Percentiles rank a stretch among this genome's conserved stretches.
These are phyloP conservation scores for Anagyrus pseudococci DNA, from an alignment of 2,888 invertebrate genomes.

Conservation along the genomic window DNA sequence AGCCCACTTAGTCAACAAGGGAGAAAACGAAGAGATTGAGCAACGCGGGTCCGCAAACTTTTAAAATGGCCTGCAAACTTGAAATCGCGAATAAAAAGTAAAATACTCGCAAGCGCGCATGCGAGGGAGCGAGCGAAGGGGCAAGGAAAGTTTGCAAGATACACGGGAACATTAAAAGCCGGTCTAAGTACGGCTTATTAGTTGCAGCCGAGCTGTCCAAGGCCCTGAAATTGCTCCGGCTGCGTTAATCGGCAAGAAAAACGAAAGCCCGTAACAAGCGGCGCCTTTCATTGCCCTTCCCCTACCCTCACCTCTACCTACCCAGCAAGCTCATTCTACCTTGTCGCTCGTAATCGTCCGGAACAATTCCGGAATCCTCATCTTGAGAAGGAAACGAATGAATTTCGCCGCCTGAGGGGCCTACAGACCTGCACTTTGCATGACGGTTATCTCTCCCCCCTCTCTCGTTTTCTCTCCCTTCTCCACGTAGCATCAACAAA, in stretches of 20 bases:
- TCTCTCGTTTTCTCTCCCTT: background rate
- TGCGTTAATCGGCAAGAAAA: conserved; percentile 15
- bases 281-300: conserved; percentile 33
- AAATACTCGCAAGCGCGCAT: background rate
- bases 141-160: background rate
- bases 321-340: conserved; percentile 1
- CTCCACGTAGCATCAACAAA: background rate
- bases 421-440: too few species aligned
- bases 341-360: conserved; percentile 20
- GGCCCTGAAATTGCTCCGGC: background rate
- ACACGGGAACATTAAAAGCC: background rate
- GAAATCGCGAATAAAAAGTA: background rate
- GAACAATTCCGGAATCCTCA: background rate
- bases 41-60: background rate
- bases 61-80: background rate
- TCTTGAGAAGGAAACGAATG: background rate
- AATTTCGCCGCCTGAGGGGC: too few species aligned
- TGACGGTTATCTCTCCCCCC: too few species aligned
- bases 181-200: conserved; percentile 20
- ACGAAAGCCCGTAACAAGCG: conserved; percentile 21
- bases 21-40: background rate
- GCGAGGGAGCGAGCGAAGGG: too few species aligned
- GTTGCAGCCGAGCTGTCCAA: conserved; percentile 1
- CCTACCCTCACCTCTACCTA: background rate
- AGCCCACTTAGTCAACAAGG: too few species aligned